Conservation (phyloP, 2,888 invertebrate genomes). For the Tortrix viridana region DNA sequence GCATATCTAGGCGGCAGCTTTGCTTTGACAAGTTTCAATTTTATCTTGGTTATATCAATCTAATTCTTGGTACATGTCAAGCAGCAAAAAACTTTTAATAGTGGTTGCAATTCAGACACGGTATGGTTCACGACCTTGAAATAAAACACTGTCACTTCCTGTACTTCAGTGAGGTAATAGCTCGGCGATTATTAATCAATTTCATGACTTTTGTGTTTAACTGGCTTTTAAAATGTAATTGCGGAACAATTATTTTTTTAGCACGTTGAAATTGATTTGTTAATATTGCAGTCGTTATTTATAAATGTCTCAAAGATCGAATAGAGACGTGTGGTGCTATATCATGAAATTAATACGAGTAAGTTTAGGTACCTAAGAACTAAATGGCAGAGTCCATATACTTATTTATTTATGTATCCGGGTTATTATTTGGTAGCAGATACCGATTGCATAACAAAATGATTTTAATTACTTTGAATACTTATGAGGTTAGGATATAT, state of each 20-base stretch:
- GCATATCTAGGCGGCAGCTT: neutral
- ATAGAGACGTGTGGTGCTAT: too few relatives aligned
- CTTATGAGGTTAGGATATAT: too few relatives aligned
- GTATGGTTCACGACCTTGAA: constrained; percentile 62
- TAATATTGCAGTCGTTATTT: too few relatives aligned
- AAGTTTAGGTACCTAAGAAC: too few relatives aligned
- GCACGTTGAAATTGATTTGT: too few relatives aligned
- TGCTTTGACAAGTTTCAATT: neutral
- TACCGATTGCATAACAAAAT: too few relatives aligned
- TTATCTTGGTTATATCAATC: constrained; percentile 11
- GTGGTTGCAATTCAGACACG: constrained; percentile 17
- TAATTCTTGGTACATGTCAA: constrained; percentile 10
- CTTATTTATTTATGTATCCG: too few relatives aligned
- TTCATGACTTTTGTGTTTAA: constrained; percentile 8
- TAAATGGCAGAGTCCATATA: too few relatives aligned
- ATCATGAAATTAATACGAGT: too few relatives aligned
- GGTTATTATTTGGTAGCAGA: too few relatives aligned
- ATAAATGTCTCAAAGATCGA: too few relatives aligned
- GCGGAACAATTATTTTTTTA: neutral
- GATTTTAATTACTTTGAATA: too few relatives aligned
- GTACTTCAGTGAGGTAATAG: constrained; percentile 46
- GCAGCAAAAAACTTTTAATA: constrained; percentile 15
- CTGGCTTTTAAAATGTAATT: constrained; percentile 6
- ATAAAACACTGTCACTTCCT: constrained; percentile 73
- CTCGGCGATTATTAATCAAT: constrained; percentile 18